Conservation (phyloP, 2,888 invertebrate genomes). For the Apodemia zela region DNA sequence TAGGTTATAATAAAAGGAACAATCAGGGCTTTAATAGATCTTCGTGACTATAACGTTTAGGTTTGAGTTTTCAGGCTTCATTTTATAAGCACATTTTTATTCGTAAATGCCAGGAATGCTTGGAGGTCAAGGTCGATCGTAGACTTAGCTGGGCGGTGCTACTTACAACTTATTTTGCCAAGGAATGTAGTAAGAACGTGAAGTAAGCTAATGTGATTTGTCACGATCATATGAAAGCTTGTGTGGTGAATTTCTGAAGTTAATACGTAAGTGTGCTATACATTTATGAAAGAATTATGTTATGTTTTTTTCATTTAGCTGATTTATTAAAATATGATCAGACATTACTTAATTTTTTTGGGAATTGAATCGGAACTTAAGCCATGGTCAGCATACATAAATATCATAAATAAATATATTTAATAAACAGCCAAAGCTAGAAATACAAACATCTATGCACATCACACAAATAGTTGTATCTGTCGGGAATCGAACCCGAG, state of each 20-base stretch:
- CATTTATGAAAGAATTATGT: neutral
- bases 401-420: too few species aligned
- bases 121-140: constrained; percentile 18
- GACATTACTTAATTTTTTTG: too few species aligned
- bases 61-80: constrained; percentile 10
- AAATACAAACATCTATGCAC: too few species aligned
- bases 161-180: constrained; percentile 15
- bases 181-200: constrained; percentile 8
- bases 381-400: too few species aligned
- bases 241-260: neutral
- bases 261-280: neutral
- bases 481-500: too few species aligned
- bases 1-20: constrained; percentile 1
- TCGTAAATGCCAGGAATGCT: constrained; percentile 19
- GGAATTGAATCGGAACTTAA: too few species aligned
- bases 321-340: too few species aligned
- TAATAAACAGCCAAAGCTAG: too few species aligned
- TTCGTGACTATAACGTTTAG: constrained; percentile 20
- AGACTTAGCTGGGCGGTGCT: neutral
- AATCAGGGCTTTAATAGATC: constrained; percentile 8
- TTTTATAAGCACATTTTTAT: constrained; percentile 18
- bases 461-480: too few species aligned
- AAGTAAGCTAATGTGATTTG: neutral
- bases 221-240: neutral
- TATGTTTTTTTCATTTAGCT: too few species aligned